Evolutionary conservation across 2,797 vertebrate genomes (phyloP), one percentile per base, ranked within the genome.

Genomic region (Microhierax caerulescens): DNA sequence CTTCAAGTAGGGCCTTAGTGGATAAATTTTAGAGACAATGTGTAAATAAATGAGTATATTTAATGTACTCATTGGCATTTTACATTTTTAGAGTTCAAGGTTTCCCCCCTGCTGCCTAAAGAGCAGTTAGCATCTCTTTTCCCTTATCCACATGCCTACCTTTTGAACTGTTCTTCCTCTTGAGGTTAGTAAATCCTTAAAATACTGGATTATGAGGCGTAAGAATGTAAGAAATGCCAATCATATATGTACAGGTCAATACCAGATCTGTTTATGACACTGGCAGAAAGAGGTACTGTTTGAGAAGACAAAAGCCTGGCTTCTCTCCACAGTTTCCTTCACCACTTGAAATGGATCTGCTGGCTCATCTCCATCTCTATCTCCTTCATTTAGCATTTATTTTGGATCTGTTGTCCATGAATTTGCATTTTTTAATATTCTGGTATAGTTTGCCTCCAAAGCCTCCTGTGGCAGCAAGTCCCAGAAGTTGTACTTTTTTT

Each of bases 31-130:
- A 81, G 69, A 87, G 39, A 84, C 72, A 89, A 92, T 69, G 7
- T 39, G 59, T 63, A 82, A 93, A 92, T 90, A 92, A 93, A 82
- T 48, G 13, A 90, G 16, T 60, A 47, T 69, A 67, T 81, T 86
- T 81, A 85, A 78, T 67, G 21, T 65, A 56, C 25, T 84, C 8
- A 2, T n/a, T 60, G 69, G 25, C 24, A 32, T 74, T 95, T 95
- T 85, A 74, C 39, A 41, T 76, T 95, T 94, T 85, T 73, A 85
- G 68, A 89, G 77, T 90, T 93, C 67, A 76, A 76, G n/a, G 28
- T 65, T 93, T 85, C 23, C 32, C 23, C 30, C 34, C 39, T 80
- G 28, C 51, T 86, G 28, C 48, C 27, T 70, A 17, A 88, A 79
- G n/a, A 73, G 30, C 39, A 34, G 41, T 88, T 90, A 72, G 9